phyloP scores from a whole-genome alignment of 2,113 vertebrate genomes.

The Epinephelus moara region DNA sequence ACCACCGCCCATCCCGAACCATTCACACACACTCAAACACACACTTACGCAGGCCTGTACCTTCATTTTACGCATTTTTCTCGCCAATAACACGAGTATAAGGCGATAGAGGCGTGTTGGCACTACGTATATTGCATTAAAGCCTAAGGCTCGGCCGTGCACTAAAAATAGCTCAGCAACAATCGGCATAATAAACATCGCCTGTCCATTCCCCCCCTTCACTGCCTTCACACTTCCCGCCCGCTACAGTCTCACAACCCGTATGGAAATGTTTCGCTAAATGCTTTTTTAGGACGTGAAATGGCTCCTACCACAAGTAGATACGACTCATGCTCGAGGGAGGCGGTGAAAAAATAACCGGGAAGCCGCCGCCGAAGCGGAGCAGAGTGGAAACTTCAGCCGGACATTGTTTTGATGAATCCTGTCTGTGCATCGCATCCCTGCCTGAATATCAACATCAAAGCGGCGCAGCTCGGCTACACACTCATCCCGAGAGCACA shows the following conservation, averaged over 20 bases:
- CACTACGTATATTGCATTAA: background rate
- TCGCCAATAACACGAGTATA: background rate
- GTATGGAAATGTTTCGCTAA: slow-evolving; percentile 10
- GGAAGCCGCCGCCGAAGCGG: slow-evolving; percentile 25
- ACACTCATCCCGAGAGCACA: slow-evolving; percentile 22
- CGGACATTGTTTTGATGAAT: slow-evolving; percentile 78
- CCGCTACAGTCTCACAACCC: slow-evolving; percentile 57
- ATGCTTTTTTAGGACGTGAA: background rate
- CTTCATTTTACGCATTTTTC: slow-evolving; percentile 32
- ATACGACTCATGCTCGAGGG: background rate
- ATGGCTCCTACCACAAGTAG: background rate
- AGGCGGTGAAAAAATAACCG: background rate
- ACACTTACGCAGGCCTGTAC: slow-evolving; percentile 55
- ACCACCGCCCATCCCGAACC: slow-evolving; percentile 82
- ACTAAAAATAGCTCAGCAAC: slow-evolving; percentile 81
- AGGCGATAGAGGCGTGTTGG: background rate
- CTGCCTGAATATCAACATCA: slow-evolving; percentile 62
- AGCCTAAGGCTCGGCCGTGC: slow-evolving; percentile 45
- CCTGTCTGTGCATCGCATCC: slow-evolving; percentile 70
- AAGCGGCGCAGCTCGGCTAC: slow-evolving; percentile 51
- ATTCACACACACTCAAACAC: slow-evolving; percentile 65
- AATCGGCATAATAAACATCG: slow-evolving; percentile 77
- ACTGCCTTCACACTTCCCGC: slow-evolving; percentile 75
- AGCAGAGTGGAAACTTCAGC: slow-evolving; percentile 75
- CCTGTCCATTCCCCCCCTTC: background rate